Evolutionary conservation across 2,797 vertebrate species (phyloP), one percentile per base, ranked within the genome.

Genomic region (Lerista edwardsae): DNA sequence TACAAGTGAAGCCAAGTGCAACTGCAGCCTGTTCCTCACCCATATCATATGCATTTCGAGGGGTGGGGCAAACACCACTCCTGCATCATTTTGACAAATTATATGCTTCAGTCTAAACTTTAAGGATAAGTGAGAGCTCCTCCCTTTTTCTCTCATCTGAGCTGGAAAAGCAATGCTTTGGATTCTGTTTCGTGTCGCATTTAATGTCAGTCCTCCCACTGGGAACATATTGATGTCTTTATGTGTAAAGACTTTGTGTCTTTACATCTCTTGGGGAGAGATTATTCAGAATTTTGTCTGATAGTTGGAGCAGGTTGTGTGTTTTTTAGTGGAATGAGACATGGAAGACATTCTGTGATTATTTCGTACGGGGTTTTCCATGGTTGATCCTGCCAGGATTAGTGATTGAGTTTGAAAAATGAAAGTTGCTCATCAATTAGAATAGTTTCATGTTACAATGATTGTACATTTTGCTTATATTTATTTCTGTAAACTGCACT

Each of bases 1-100:
- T 61, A 61, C 15, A 6, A 23, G 59, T 25, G 23, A 61, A 61
- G 21, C 59, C 10, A 25, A 61, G 23, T 23, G 59, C 19, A 61
- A 8, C 5, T 21, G 59, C 59, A 61, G 51, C 27, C 29, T 11
- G 8, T 55, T 21, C 31, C 29, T 84, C 65, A 79, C 72, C 87
- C 85, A 55, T 82, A 82, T 82, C 85, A 55, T 82, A 82, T 82
- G 39, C 0, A 0, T 80, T 84, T 14, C 64, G n/a, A 86, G 84
- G 72, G 78, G 51, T 14, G 51, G 51, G 15, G 86, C 65, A 91
- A 69, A 74, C 5, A 29, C 25, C 15, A 44, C 14, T 5, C 0
- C 73, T 44, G 84, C 88, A 90, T 64, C 80, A 82, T 88, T 79
- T 82, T 77, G 84, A 71, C 82, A 90, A 91, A 65, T 89, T 80